Conservation (phyloP, 2,113 vertebrate genomes). For the Dicerorhinus sumatrensis region DNA sequence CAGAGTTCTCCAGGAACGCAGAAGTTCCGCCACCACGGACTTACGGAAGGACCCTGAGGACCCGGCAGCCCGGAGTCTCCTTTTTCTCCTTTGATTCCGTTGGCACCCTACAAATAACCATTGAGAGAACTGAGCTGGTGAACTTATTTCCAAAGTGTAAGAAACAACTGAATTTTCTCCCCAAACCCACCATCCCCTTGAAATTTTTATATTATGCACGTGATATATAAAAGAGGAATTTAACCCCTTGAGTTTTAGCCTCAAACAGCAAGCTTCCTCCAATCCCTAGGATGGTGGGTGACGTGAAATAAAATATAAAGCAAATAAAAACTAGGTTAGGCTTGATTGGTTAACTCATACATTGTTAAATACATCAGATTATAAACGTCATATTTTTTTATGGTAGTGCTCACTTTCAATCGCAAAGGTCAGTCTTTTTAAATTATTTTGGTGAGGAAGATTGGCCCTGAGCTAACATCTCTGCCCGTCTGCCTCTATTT, state of each 20-base stretch:
- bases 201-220: background rate
- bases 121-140: background rate
- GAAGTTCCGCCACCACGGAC: constrained; percentile 72
- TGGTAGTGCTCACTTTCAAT: constrained; percentile 12
- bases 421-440: constrained; percentile 29
- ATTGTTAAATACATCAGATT: constrained; percentile 3
- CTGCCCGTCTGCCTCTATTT: too few species aligned
- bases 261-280: constrained; percentile 5
- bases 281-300: background rate
- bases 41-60: constrained; percentile 97
- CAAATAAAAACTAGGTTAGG: background rate
- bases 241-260: background rate
- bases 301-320: constrained; percentile 5
- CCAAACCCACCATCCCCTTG: background rate
- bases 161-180: background rate
- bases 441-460: too few species aligned
- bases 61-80: constrained; percentile 95
- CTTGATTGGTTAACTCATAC: background rate
- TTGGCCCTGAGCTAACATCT: too few species aligned
- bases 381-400: constrained; percentile 40
- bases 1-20: background rate
- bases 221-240: background rate
- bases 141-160: background rate
- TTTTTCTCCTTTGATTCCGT: constrained; percentile 95
- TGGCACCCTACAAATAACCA: constrained; percentile 91